Base-by-base conservation (phyloP, 2,113 vertebrate genomes). In the Tapirus terrestris region DNA sequence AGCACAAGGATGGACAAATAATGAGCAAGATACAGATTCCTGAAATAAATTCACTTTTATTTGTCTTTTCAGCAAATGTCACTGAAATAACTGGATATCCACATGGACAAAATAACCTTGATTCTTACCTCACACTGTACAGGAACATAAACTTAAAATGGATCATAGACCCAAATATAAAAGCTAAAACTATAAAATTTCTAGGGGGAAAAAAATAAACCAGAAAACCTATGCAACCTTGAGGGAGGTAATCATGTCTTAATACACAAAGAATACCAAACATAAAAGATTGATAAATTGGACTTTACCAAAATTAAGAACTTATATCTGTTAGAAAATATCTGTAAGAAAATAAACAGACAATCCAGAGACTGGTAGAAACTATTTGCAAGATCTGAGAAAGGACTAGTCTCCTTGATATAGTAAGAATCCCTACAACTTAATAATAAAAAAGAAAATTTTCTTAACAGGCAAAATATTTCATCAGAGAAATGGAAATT, bases 241-340 rank as follows among this genome's bases (percentile, higher is more conserved):
- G 25, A n/a, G 23, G 53, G 29, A 87, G 53, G 2, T 61, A 60
- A 88, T 92, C 39, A 77, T 79, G 67, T 91, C 39, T 84, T 90
- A 96, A 60, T 33, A 70, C 10, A 65, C 25, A 43, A 79, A 84
- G 43, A 56, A 1, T 14, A 67, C 68, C 36, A 81, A 29, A 81
- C n/a, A 51, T 48, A 58, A 76, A 45, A 81, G 27, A 87, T 21
- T 67, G 60, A 87, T 65, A 84, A 25, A 70, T 12, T 92, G 67
- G 21, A 25, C n/a, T 90, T 56, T 18, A 67, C 48, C 75, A 92
- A 82, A 96, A 76, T 73, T 61, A 25, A 86, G 92, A 93, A 60
- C 36, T 48, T 39, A 58, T n/a, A 70, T 84, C 11, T 36, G n/a
- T 68, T 43, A 72, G 48, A 51, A 92, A 80, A 58, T 3, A 48